These are phyloP conservation scores for Polyploca ridens DNA, from an alignment of 2,888 invertebrate genomes.

Conservation along the genomic window DNA sequence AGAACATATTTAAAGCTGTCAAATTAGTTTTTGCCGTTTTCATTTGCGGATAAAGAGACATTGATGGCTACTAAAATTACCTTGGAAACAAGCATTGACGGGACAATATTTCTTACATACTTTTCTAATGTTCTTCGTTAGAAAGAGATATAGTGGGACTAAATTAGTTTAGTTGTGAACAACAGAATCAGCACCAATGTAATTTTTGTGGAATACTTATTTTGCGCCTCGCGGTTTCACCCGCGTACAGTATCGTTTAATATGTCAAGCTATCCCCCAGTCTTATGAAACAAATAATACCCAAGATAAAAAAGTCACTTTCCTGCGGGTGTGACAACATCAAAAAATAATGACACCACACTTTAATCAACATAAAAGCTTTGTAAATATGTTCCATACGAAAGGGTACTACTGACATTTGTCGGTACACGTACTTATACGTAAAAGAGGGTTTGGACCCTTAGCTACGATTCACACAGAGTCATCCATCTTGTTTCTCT, in stretches of 20 bases:
- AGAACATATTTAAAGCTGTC: no score
- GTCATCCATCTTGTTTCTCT: slow-evolving; percentile 74
- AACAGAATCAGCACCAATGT: no score
- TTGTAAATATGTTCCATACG: slow-evolving; percentile 25
- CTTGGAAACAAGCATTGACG: no score
- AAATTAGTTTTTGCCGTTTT: no score
- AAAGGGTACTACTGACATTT: slow-evolving; percentile 25
- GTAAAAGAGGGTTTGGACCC: slow-evolving; percentile 32
- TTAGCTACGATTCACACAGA: slow-evolving; percentile 41
- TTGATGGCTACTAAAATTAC: no score
- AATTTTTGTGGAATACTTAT: no score
- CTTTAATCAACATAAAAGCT: slow-evolving; percentile 64
- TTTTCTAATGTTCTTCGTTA: no score
- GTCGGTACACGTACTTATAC: slow-evolving; percentile 31
- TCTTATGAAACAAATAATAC: slow-evolving; percentile 11
- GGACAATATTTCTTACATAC: no score
- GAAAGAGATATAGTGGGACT: no score
- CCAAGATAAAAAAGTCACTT: slow-evolving; percentile 16
- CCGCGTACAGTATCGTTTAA: slow-evolving; percentile 7
- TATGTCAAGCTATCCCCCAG: slow-evolving; percentile 8
- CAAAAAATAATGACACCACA: slow-evolving; percentile 31
- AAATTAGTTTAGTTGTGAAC: no score
- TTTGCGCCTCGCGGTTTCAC: no score
- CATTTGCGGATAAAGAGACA: no score
- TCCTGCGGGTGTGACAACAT: background rate